These are phyloP conservation scores for Apamea epomidion DNA, from an alignment of 2,888 invertebrate species.

Conservation along the genomic window DNA sequence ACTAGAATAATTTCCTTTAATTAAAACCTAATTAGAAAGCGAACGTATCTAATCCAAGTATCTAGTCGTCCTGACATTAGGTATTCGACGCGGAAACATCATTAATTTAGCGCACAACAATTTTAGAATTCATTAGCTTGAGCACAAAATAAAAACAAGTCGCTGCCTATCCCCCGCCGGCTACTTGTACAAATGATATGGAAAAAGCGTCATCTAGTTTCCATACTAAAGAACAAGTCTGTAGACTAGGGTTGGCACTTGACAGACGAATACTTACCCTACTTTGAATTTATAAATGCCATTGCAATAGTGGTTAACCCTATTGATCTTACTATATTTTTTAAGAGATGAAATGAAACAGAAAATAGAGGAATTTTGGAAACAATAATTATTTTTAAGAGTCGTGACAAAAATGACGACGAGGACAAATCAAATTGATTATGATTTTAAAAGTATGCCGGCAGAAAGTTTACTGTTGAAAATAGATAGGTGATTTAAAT, in stretches of 20 bases:
- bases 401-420: background rate
- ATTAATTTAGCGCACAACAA: conserved; percentile 50
- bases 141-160: conserved; percentile 60
- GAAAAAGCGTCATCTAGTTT: conserved; percentile 67
- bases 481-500: background rate
- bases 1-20: conserved; percentile 21
- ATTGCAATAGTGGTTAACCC: background rate
- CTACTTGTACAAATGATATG: conserved; percentile 61
- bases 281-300: background rate
- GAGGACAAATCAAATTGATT: background rate
- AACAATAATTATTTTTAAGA: background rate
- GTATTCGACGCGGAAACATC: conserved; percentile 32
- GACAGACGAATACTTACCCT: background rate
- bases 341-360: background rate
- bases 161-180: conserved; percentile 30
- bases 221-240: conserved; percentile 60
- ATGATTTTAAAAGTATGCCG: background rate
- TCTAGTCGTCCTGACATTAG: conserved; percentile 32
- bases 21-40: conserved; percentile 43
- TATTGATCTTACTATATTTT: background rate
- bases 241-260: conserved; percentile 44
- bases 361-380: too few species aligned
- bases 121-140: conserved; percentile 60
- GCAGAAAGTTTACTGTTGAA: background rate
- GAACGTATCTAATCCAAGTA: conserved; percentile 12